Percentiles rank a stretch among this genome's conserved stretches.
Evolutionary conservation across 1,140 invertebrate species (phyloP).

Genomic region (Cataglyphis hispanica): DNA sequence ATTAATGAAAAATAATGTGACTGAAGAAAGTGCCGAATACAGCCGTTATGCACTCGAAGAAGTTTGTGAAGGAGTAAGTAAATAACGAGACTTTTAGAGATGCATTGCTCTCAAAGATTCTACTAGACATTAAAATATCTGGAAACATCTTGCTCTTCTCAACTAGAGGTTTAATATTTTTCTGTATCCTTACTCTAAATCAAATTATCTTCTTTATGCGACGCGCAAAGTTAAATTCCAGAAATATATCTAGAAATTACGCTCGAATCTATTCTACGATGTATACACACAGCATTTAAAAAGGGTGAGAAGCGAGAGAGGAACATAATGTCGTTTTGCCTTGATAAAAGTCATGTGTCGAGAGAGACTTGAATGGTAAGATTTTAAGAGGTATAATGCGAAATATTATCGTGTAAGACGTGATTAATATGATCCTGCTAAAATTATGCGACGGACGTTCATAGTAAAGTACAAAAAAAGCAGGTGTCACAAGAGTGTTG

Average conservation of each 20-base stretch:
- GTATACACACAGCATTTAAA: constrained; percentile 37
- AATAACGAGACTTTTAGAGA: constrained; percentile 29
- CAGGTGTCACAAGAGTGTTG: constrained; percentile 57
- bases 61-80: constrained; percentile 34
- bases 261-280: constrained; percentile 33
- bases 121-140: constrained; percentile 40
- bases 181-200: constrained; percentile 29
- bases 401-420: constrained; percentile 49
- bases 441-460: constrained; percentile 53
- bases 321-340: constrained; percentile 27
- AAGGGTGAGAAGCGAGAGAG: constrained; percentile 33
- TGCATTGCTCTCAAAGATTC: constrained; percentile 6
- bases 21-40: constrained; percentile 49
- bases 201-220: constrained; percentile 10
- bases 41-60: constrained; percentile 36
- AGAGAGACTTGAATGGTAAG: constrained; percentile 25
- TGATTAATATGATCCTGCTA: constrained; percentile 60
- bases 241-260: constrained; percentile 21
- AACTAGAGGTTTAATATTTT: constrained; percentile 14
- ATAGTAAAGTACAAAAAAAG: constrained; percentile 60
- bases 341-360: not conserved
- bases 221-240: constrained; percentile 11
- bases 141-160: constrained; percentile 36
- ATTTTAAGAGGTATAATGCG: constrained; percentile 29
- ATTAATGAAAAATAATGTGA: constrained; percentile 34